Conservation (phyloP, 2,888 invertebrate species). For the Hydropsyche betteni region DNA sequence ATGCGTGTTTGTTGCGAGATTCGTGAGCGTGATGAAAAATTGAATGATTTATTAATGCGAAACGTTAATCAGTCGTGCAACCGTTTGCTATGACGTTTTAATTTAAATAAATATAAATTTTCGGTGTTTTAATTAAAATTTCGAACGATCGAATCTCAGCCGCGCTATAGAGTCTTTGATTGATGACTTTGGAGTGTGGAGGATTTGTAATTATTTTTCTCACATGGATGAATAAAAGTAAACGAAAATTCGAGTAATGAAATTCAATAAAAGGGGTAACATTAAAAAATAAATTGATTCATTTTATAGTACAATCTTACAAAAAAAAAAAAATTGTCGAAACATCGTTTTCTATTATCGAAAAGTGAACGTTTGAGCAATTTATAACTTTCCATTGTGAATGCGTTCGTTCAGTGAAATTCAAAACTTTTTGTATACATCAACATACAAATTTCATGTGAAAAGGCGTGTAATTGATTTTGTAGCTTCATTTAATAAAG, state of each 20-base stretch:
- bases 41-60: conserved; percentile 32
- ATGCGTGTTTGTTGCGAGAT: not conserved
- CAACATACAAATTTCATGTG: not conserved
- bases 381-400: not conserved
- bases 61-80: conserved; percentile 37
- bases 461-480: no score
- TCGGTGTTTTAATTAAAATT: conserved; percentile 30
- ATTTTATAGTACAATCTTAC: no score
- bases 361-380: no score
- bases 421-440: no score
- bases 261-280: no score
- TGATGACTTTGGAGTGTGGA: conserved; percentile 22
- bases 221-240: conserved; percentile 8
- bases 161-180: conserved; percentile 12
- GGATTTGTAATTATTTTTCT: conserved; percentile 13
- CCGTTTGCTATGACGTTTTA: conserved; percentile 35
- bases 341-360: no score
- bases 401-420: no score
- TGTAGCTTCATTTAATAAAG: no score
- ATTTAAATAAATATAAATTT: conserved; percentile 31
- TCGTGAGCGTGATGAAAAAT: conserved; percentile 22
- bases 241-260: no score
- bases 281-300: no score
- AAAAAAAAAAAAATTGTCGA: no score
- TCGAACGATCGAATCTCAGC: conserved; percentile 1